Conservation (phyloP, 2,888 invertebrate genomes). For the Galerucella nymphaeae region DNA sequence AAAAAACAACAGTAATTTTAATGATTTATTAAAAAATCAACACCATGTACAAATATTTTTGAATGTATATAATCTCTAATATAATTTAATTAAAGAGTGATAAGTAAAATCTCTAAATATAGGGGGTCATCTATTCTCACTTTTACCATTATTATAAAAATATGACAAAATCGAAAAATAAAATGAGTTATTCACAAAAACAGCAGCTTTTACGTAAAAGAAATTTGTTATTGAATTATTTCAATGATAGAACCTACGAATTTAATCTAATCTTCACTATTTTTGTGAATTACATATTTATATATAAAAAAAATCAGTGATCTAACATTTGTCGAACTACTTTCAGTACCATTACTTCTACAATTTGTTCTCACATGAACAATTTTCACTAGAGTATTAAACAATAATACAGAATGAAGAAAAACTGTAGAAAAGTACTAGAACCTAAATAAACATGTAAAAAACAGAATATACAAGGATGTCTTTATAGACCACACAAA, state of each 20-base stretch:
- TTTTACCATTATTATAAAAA: background rate
- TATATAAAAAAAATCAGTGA: background rate
- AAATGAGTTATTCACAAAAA: background rate
- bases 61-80: slow-evolving; percentile 38
- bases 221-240: background rate
- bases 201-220: background rate
- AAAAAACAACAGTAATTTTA: slow-evolving; percentile 39
- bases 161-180: background rate
- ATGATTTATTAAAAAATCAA: slow-evolving; percentile 58
- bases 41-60: slow-evolving; percentile 59
- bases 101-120: background rate
- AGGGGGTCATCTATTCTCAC: slow-evolving; percentile 9
- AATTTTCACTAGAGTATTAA: background rate
- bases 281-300: slow-evolving; percentile 3
- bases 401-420: background rate
- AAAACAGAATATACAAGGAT: slow-evolving; percentile 10
- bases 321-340: background rate
- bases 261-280: background rate
- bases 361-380: background rate
- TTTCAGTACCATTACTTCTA: background rate
- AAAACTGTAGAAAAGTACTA: background rate
- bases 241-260: background rate
- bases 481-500: background rate
- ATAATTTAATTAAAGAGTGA: slow-evolving; percentile 33
- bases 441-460: background rate